Evolutionary conservation across 2,888 invertebrate species (phyloP), one percentile per base, ranked within the genome.

Genomic region (Cyclophora punctaria): DNA sequence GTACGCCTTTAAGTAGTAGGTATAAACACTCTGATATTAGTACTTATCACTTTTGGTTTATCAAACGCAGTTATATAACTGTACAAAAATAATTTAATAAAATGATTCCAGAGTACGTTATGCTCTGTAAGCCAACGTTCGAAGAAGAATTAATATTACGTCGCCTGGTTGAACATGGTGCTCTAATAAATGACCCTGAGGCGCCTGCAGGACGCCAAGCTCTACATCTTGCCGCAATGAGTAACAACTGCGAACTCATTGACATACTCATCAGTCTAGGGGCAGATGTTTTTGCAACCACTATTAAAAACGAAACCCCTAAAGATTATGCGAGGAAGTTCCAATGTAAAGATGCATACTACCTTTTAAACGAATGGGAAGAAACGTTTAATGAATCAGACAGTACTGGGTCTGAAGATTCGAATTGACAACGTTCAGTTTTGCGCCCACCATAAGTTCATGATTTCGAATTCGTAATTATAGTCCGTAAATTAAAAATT

Each of bases 211-310:
- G 80, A 5, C 76, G 89, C 7, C 89, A 89, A 59, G 80, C 86
- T 0, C 64, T 90, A 42, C 90, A 90, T 63, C 83, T 87, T 53
- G 89, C 87, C 7, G 90, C 90, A 3, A 84, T 90, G 76, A 81
- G 80, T 52, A 80, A 88, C 55, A 87, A 89, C 55, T 68, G 71
- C 43, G 60, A 57, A 2, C 71, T 90, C 1, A 82, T 85, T 20
- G 51, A 56, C 3, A 62, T 80, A 42, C 72, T 90, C 4, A 50
- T 84, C 2, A 59, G 71, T 0, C 63, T 82, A 3, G 88, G 87
- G 34, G 86, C 85, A 5, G 66, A 85, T 61, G 52, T 79, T 1
- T 60, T 62, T 43, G 55, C 66, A 34, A 66, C 50, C 2, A 89
- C 89, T 60, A 76, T 78, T 50, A 74, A 79, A 53, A 62, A 73